These are phyloP conservation scores for Daphoenositta chrysoptera DNA, from an alignment of 2,113 vertebrate species.

Conservation along the genomic window DNA sequence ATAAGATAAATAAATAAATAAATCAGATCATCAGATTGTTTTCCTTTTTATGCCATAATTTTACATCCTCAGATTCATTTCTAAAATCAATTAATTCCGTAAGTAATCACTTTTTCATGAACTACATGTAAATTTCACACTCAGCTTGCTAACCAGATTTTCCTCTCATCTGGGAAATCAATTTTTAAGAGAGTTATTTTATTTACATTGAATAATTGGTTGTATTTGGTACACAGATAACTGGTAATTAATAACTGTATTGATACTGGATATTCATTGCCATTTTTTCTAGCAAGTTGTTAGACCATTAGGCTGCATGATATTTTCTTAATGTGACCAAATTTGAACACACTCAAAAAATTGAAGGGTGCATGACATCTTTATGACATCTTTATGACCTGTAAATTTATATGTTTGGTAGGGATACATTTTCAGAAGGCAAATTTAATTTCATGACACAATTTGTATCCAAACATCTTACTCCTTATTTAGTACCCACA, in stretches of 20 bases:
- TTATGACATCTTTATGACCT: background rate
- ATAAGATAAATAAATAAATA: too few species aligned
- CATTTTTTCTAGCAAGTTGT: background rate
- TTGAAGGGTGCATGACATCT: background rate
- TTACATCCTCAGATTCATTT: constrained; percentile 29
- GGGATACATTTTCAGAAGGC: background rate
- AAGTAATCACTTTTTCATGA: constrained; percentile 60
- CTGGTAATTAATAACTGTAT: constrained; percentile 7
- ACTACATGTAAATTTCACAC: constrained; percentile 64
- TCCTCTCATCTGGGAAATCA: constrained; percentile 63
- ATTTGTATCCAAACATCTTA: background rate
- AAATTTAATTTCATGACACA: background rate
- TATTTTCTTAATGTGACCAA: background rate
- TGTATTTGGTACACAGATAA: constrained; percentile 41
- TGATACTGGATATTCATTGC: background rate
- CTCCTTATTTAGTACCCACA: background rate
- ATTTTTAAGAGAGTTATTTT: constrained; percentile 60
- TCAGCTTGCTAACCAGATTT: constrained; percentile 55
- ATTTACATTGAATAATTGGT: constrained; percentile 44
- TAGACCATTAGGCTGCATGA: background rate
- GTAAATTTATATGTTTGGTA: background rate
- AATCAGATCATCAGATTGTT: background rate
- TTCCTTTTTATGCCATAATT: background rate
- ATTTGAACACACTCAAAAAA: background rate
- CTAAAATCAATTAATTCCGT: constrained; percentile 56